Evolutionary conservation across 2,113 vertebrate genomes (phyloP).

Genomic region (Pachycephala philippinensis): DNA sequence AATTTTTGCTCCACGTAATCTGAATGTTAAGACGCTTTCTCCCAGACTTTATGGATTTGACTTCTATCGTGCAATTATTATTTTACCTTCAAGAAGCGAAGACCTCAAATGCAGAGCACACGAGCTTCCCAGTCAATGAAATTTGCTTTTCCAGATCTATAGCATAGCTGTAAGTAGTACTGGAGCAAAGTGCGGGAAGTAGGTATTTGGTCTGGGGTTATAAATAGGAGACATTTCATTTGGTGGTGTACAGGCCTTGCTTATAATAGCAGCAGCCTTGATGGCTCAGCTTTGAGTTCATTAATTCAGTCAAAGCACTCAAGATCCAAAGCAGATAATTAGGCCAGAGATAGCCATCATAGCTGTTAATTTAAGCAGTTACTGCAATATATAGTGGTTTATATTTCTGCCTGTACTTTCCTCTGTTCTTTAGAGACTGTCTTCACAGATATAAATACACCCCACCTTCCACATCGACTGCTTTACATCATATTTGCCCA

Average conservation of each 20-base stretch:
- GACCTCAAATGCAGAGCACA: not conserved
- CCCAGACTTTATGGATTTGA: not conserved
- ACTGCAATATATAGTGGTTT: not conserved
- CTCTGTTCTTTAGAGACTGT: not conserved
- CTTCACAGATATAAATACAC: not conserved
- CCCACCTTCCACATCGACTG: not conserved
- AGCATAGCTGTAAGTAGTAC: not conserved
- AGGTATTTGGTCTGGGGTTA: not conserved
- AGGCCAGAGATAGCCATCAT: not conserved
- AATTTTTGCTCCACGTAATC: not conserved
- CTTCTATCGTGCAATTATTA: not conserved
- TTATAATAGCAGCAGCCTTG: not conserved
- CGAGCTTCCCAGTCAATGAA: not conserved
- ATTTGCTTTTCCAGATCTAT: slow-evolving; percentile 1
- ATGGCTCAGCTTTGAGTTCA: not conserved
- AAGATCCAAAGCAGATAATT: not conserved
- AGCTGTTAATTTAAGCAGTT: not conserved
- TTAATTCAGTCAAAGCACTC: not conserved
- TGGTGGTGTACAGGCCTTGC: not conserved
- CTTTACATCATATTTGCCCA: not conserved
- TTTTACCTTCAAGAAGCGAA: not conserved
- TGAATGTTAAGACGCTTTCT: not conserved
- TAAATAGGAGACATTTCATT: not conserved
- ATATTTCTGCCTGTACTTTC: not conserved
- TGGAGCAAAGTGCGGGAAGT: not conserved